Evolutionary conservation across 2,797 vertebrate genomes (phyloP), one percentile per base, ranked within the genome.

Genomic region (Periparus ater): DNA sequence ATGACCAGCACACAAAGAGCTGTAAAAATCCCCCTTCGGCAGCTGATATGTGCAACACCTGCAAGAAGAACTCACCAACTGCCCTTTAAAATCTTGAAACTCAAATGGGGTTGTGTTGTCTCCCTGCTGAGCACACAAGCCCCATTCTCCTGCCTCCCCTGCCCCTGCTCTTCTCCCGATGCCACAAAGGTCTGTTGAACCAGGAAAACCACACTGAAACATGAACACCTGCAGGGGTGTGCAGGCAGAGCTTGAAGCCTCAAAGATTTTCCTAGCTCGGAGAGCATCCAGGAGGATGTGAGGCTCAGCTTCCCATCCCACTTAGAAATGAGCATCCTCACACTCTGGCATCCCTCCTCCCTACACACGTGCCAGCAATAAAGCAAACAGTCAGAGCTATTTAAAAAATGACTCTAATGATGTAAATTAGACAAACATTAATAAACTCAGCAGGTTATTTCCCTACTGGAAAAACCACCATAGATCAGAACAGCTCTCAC

Each of bases 401-500:
- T 95, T 87, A 23, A 91, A 93, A 96, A 95, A 84, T 74, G 3
- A 82, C 85, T 82, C 48, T 95, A 94, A 95, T 77, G 89, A 96
- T 96, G 90, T 94, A 96, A 96, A 96, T 95, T 96, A 95, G 95
- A 91, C 95, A 95, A 96, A 96, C 95, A 95, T 94, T 96, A 96
- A 96, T 96, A 97, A 97, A 97, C 89, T 86, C 95, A 96, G 96
- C 94, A 93, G 88, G 95, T 88, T 94, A 95, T 96, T 96, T 93
- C 89, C 89, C 93, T 92, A 71, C 89, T 94, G 95, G 67, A 96
- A 91, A 91, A 95, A 44, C 60, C 85, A 77, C 93, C 48, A 3
- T 38, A 88, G 89, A 90, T 87, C 92, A 91, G 91, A 95, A 94
- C 42, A 48, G 89, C 89, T 95, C 94, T 96, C 93, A 18, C 21